A percentile compares a stretch with the other conserved stretches of the same genome.
Conservation (phyloP, 2,888 invertebrate species). For the Stenodera caucasica region DNA sequence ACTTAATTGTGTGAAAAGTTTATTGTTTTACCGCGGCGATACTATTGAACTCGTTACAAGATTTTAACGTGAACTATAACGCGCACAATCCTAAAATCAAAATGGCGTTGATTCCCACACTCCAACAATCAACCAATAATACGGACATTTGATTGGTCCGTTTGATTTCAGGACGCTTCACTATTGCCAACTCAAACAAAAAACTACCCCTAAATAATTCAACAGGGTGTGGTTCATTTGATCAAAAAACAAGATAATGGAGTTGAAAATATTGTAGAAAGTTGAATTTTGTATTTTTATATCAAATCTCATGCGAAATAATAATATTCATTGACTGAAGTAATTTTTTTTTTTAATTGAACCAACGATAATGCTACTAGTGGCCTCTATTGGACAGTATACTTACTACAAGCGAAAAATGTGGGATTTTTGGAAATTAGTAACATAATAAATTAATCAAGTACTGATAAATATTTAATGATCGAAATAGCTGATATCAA, state of each 20-base stretch:
- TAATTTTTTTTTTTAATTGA: too few relatives aligned
- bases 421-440: neutral
- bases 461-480: too few relatives aligned
- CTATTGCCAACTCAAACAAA: constrained; percentile 41
- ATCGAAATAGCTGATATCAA: too few relatives aligned
- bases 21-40: constrained; percentile 25
- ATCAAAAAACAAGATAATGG: constrained; percentile 4
- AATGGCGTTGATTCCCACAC: constrained; percentile 47
- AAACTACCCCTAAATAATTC: constrained; percentile 28
- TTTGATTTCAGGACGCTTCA: constrained; percentile 46
- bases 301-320: too few relatives aligned
- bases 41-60: constrained; percentile 31
- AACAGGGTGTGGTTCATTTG: constrained; percentile 41
- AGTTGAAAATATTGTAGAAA: too few relatives aligned
- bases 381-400: neutral
- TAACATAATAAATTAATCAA: too few relatives aligned
- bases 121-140: constrained; percentile 38
- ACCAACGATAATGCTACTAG: neutral
- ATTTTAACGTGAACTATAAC: constrained; percentile 49
- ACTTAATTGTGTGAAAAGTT: neutral
- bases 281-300: too few relatives aligned
- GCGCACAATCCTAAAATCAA: constrained; percentile 52
- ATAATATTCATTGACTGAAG: too few relatives aligned
- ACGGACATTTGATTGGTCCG: constrained; percentile 42
- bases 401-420: too few relatives aligned